These are phyloP conservation scores for Mormoops blainvillei DNA, from an alignment of 2,113 vertebrate genomes.

Conservation along the genomic window DNA sequence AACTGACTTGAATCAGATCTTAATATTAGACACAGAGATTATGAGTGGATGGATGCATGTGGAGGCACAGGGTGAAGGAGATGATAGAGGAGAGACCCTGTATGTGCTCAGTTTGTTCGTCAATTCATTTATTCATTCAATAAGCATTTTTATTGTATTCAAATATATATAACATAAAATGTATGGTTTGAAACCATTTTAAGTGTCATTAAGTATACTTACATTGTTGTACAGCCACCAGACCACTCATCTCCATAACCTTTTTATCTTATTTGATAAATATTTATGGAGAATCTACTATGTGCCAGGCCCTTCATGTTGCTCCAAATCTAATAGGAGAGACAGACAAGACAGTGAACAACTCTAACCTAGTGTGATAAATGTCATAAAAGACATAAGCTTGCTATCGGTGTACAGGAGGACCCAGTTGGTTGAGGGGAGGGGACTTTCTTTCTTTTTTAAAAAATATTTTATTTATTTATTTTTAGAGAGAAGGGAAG, in stretches of 20 bases:
- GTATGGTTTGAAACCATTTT: neutral
- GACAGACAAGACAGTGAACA: neutral
- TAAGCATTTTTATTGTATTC: neutral
- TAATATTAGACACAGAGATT: neutral
- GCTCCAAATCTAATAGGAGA: neutral
- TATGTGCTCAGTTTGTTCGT: neutral
- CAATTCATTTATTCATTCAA: neutral
- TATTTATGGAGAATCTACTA: neutral
- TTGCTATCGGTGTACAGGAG: no score
- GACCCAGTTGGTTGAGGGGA: neutral
- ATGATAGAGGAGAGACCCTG: neutral
- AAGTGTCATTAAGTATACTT: neutral
- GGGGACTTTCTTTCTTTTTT: neutral
- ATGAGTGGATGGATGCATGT: neutral
- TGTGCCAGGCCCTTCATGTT: neutral
- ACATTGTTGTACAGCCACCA: no score
- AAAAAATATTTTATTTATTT: no score
- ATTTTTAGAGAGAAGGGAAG: no score
- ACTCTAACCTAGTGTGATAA: neutral
- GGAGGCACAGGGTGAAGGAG: no score
- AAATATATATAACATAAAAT: neutral
- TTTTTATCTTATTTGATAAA: neutral
- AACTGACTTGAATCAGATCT: neutral
- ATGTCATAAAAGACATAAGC: neutral
- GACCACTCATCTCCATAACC: neutral